These are phyloP conservation scores for Chironomus riparius DNA, from an alignment of 2,888 invertebrate species.

Conservation along the genomic window DNA sequence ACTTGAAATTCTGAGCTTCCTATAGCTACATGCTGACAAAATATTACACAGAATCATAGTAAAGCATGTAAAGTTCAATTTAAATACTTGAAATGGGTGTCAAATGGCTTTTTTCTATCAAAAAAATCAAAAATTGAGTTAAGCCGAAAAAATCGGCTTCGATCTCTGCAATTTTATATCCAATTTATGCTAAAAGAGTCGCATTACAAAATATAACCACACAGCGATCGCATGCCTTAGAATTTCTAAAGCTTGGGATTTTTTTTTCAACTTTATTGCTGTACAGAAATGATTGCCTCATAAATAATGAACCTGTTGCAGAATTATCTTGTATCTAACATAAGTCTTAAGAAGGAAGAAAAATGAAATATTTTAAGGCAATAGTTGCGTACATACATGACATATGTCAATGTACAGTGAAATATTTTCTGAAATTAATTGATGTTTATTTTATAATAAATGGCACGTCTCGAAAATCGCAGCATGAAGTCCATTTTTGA, in stretches of 20 bases:
- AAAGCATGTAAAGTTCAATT: too few species aligned
- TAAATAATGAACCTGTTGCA: slow-evolving; percentile 11
- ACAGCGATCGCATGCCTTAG: neutral
- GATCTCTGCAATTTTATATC: too few species aligned
- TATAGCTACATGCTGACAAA: too few species aligned
- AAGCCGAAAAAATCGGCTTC: too few species aligned
- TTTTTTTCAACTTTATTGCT: neutral
- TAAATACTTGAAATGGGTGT: too few species aligned
- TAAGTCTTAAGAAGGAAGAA: neutral
- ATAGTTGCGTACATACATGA: neutral
- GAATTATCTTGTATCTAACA: neutral
- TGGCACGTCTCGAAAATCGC: neutral
- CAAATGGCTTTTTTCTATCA: too few species aligned
- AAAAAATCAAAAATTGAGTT: too few species aligned
- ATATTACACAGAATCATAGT: too few species aligned
- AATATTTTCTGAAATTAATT: neutral
- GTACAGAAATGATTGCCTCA: slow-evolving; percentile 1
- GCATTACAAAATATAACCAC: too few species aligned
- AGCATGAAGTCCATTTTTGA: neutral
- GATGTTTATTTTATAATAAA: too few species aligned
- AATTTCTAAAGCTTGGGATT: neutral
- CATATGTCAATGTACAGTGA: neutral
- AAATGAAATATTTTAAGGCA: neutral
- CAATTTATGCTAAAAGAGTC: too few species aligned
- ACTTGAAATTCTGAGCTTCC: too few species aligned